Percentiles rank a stretch among this genome's conserved stretches.
phyloP scores from a whole-genome alignment of 2,797 vertebrate species.

The Pseudopleuronectes americanus region DNA sequence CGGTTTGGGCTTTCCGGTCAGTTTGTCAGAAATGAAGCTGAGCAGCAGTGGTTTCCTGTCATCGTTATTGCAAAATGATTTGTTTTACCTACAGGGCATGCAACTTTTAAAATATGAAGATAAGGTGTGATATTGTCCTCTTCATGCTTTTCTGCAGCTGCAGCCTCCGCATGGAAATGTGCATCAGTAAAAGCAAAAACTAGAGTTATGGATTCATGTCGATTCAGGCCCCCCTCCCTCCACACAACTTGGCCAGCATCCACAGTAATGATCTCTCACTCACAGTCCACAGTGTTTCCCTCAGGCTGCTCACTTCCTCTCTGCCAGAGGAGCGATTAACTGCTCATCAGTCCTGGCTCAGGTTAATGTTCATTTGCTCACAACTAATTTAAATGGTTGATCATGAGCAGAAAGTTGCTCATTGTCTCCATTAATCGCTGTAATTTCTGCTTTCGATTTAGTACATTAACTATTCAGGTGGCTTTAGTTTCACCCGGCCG shows the following conservation, averaged over 20 bases:
- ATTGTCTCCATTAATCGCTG: background rate
- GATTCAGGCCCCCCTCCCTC: too few species aligned
- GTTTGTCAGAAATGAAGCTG: background rate
- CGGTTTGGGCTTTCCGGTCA: background rate
- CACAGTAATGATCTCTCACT: conserved; percentile 64
- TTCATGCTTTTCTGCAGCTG: too few species aligned
- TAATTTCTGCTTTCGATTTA: background rate
- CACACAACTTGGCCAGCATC: conserved; percentile 48
- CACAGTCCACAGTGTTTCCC: conserved; percentile 58
- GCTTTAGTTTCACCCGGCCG: background rate
- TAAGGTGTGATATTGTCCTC: too few species aligned
- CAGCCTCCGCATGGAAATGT: background rate
- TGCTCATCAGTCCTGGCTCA: conserved; percentile 42
- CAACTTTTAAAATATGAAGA: too few species aligned
- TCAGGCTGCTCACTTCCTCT: conserved; percentile 45
- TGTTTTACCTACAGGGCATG: too few species aligned
- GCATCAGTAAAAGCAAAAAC: background rate
- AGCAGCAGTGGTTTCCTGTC: background rate
- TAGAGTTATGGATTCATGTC: conserved; percentile 21
- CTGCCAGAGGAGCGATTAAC: conserved; percentile 49
- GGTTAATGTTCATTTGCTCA: conserved; percentile 66
- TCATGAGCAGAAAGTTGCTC: background rate
- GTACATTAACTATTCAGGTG: conserved; percentile 14
- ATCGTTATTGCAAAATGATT: background rate
- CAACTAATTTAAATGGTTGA: conserved; percentile 43